Percentiles rank a stretch among this genome's conserved stretches.
phyloP scores from a whole-genome alignment of 1,140 invertebrate species.

The Cataglyphis hispanica region DNA sequence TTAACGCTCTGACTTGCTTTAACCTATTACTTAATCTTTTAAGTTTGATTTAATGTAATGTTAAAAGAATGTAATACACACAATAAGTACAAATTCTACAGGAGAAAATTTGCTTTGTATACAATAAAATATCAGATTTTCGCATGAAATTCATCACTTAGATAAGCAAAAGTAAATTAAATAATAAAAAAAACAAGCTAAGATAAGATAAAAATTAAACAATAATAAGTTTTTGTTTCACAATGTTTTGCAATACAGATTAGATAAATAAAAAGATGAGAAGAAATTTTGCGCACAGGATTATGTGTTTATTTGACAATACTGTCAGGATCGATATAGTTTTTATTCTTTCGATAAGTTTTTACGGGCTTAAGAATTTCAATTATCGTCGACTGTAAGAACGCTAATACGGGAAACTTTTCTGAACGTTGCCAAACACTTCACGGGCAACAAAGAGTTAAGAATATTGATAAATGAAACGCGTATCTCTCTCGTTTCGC shows the following conservation, averaged over 20 bases:
- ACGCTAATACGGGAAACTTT: constrained; percentile 6
- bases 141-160: neutral
- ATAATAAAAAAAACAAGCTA: neutral
- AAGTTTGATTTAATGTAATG: neutral
- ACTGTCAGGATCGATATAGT: neutral
- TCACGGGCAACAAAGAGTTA: constrained; percentile 25
- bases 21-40: constrained; percentile 8
- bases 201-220: neutral
- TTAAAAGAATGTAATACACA: too few species aligned
- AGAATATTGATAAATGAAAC: constrained; percentile 55
- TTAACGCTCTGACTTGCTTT: constrained; percentile 15
- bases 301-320: constrained; percentile 9
- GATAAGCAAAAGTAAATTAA: neutral
- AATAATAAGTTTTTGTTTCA: neutral
- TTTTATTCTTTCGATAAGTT: neutral
- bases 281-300: neutral
- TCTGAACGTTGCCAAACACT: constrained; percentile 1
- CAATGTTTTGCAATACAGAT: constrained; percentile 1
- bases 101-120: neutral
- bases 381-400: constrained; percentile 3
- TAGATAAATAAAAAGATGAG: neutral
- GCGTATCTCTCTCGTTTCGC: constrained; percentile 5
- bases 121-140: neutral
- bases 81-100: neutral
- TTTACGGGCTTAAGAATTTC: constrained; percentile 4